These are phyloP conservation scores for Lasaia peninsularis DNA, from an alignment of 1,140 invertebrate species.

Conservation along the genomic window DNA sequence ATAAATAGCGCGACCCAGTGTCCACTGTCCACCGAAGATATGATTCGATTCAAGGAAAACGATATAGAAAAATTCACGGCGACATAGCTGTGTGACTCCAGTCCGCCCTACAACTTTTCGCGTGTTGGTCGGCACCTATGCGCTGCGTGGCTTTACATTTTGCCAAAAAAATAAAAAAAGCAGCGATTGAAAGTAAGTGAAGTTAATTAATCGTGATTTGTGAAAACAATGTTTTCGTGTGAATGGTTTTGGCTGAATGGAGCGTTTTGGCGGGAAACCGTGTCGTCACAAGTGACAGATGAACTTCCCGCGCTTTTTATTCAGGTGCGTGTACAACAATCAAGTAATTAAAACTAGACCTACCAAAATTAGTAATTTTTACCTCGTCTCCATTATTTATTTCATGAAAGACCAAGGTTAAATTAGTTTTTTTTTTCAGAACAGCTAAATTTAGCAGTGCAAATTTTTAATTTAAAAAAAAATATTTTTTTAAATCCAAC, in stretches of 20 bases:
- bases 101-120: conserved; percentile 60
- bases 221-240: conserved; percentile 58
- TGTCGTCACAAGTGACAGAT: conserved; percentile 57
- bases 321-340: conserved; percentile 68
- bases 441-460: no score
- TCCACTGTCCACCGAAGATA: conserved; percentile 50
- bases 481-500: no score
- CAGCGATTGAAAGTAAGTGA: conserved; percentile 8
- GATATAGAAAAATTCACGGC: conserved; percentile 57
- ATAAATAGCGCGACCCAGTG: conserved; percentile 54
- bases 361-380: no score
- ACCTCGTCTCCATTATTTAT: no score
- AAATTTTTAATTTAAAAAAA: no score
- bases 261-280: conserved; percentile 58
- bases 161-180: conserved; percentile 26
- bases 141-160: conserved; percentile 25
- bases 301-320: conserved; percentile 62
- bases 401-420: no score
- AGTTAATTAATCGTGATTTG: conserved; percentile 31
- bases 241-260: conserved; percentile 46
- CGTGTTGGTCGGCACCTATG: conserved; percentile 59
- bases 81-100: conserved; percentile 46
- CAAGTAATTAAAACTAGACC: conserved; percentile 32
- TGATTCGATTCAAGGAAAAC: conserved; percentile 63
- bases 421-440: no score